Conservation (phyloP, 2,888 invertebrate species). For the Hemistola chrysoprasaria region DNA sequence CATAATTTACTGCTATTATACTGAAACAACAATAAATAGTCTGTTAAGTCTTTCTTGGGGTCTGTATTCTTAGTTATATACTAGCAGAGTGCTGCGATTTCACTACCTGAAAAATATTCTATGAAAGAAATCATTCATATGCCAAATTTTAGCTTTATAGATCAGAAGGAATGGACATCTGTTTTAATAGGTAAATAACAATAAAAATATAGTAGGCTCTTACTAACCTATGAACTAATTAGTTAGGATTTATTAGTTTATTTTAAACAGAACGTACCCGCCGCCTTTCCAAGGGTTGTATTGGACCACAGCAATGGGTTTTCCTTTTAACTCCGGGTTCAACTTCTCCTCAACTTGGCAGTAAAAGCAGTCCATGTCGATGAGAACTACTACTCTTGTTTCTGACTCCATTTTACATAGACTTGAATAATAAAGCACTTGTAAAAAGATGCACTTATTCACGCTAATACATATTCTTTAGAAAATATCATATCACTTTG, state of each 20-base stretch:
- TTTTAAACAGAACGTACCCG: conserved; percentile 84
- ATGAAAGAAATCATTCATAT: too few relatives aligned
- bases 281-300: conserved; percentile 97
- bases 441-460: neutral
- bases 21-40: too few relatives aligned
- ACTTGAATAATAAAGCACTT: too few relatives aligned
- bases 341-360: conserved; percentile 98
- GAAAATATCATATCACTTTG: too few relatives aligned
- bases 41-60: too few relatives aligned
- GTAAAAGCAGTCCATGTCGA: conserved; percentile 99
- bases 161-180: too few relatives aligned
- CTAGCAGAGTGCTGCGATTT: too few relatives aligned
- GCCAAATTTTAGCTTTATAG: too few relatives aligned
- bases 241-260: neutral
- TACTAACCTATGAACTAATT: too few relatives aligned
- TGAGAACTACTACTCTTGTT: conserved; percentile 89
- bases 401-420: conserved; percentile 63
- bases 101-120: too few relatives aligned
- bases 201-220: neutral
- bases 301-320: conserved; percentile 98
- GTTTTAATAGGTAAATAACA: conserved; percentile 24
- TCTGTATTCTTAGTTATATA: too few relatives aligned
- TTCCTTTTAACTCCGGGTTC: conserved; percentile 90
- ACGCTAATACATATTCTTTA: conserved; percentile 1
- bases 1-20: conserved; percentile 98